Percentiles rank a stretch among this genome's conserved stretches.
Evolutionary conservation across 2,888 invertebrate genomes (phyloP).

Genomic region (Drosophila koepferae): DNA sequence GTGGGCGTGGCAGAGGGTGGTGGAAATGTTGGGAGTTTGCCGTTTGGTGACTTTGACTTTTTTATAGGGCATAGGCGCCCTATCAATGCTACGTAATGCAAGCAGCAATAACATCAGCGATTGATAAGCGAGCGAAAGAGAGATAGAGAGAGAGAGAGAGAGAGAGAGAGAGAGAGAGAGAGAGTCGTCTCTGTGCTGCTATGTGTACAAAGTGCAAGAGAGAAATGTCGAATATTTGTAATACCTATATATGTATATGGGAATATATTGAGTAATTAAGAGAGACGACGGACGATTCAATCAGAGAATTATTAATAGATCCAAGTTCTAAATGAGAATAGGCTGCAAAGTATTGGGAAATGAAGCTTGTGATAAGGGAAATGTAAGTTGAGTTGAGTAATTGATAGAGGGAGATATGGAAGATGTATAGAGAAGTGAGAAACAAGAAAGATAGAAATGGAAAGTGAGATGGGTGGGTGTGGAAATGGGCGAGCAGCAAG

Average conservation of each 20-base stretch:
- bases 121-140: slow-evolving; percentile 48
- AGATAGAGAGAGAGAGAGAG: slow-evolving; percentile 6
- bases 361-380: not conserved
- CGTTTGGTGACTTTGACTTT: slow-evolving; percentile 56
- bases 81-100: slow-evolving; percentile 62
- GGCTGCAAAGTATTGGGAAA: not conserved
- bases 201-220: slow-evolving; percentile 25
- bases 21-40: not conserved
- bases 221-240: not conserved
- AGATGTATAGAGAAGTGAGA: too few relatives aligned
- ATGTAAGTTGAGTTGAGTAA: not conserved
- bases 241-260: not conserved
- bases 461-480: too few relatives aligned
- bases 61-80: slow-evolving; percentile 33
- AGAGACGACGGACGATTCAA: not conserved
- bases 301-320: not conserved
- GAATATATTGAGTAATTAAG: not conserved
- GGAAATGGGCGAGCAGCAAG: too few relatives aligned
- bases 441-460: too few relatives aligned
- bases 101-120: slow-evolving; percentile 26
- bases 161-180: too few relatives aligned
- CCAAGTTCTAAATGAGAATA: not conserved
- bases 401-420: not conserved
- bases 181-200: slow-evolving; percentile 6
- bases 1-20: not conserved